Evolutionary conservation across 2,888 invertebrate species (phyloP), one percentile per base, ranked within the genome.

Genomic region (Tanaodytes sp.): DNA sequence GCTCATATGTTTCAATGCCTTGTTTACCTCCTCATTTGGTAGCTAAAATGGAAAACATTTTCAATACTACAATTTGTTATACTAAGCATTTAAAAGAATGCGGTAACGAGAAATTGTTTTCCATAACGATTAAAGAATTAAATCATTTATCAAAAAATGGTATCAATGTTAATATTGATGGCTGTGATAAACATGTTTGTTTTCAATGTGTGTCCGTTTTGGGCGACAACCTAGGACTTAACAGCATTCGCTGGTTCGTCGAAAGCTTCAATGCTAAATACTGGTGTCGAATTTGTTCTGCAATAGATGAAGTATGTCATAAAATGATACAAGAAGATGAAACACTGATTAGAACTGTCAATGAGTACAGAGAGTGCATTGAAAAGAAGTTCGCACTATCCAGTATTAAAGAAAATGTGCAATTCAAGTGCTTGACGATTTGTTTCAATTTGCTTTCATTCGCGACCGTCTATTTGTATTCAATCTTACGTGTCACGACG

Each of bases 1-100:
- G n/a, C 15, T 43, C 63, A 9, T 72, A 75, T 33, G 55, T 64
- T 0, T 64, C 70, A 8, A 19, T 73, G 2, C 42, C 43, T 18
- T 62, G 52, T 33, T 45, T 74, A 16, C 73, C 74, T 18, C 71
- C 68, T 20, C 57, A 72, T 61, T 49, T 70, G 16, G 30, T 55
- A 12, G 61, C 51, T 5, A 58, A 62, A 31, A 15, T 39, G 16
- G 39, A 39, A 15, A 39, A 39, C 16, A 39, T 39, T 39, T 39
- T 39, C 16, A 27, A 64, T 16, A 23, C 42, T 18, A 67, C 70
- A 33, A 42, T 61, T 31, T 72, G 46, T 30, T 33, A 66, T 31
- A 42, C 72, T n/a, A 59, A 70, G 46, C 19, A 71, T 61, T 45
- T 67, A 27, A 67, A 65, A 31, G 0, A 42, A 43, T 67, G 63